Evolutionary conservation across 2,888 invertebrate species (phyloP).

Genomic region (Philereme vetulata): DNA sequence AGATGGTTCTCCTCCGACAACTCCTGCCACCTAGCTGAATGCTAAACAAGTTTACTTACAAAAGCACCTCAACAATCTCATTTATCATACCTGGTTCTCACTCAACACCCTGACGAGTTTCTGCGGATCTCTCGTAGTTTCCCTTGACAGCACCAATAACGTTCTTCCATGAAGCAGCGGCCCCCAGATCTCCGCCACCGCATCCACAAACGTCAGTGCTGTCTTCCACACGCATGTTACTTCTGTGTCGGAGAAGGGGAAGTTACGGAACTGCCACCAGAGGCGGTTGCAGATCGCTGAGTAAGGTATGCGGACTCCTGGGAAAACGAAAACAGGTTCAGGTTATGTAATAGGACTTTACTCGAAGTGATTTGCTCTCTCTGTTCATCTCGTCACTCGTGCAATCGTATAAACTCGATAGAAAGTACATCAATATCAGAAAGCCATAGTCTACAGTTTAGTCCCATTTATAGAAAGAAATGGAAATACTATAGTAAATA

Average conservation of each 20-base stretch:
- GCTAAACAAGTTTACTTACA: not conserved
- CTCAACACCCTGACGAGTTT: constrained; percentile 87
- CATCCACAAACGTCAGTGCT: constrained; percentile 95
- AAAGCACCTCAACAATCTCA: not conserved
- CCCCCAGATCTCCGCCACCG: constrained; percentile 94
- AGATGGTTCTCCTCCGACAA: too few species aligned
- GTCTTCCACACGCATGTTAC: constrained; percentile 93
- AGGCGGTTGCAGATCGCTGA: constrained; percentile 91
- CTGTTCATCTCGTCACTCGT: too few species aligned
- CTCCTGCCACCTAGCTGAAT: too few species aligned
- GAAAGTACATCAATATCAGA: too few species aligned
- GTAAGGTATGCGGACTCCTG: constrained; percentile 92
- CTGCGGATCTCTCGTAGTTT: constrained; percentile 90
- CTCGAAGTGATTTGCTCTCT: too few species aligned
- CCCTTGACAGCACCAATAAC: constrained; percentile 89
- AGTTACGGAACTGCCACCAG: constrained; percentile 93
- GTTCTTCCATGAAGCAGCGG: constrained; percentile 89
- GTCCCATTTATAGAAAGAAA: too few species aligned
- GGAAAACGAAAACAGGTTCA: not conserved
- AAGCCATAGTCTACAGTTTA: too few species aligned
- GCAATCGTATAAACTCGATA: too few species aligned
- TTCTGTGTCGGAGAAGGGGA: constrained; percentile 89
- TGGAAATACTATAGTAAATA: too few species aligned
- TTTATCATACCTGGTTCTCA: constrained; percentile 85
- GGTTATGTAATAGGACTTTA: not conserved